Percentiles rank a stretch among this genome's conserved stretches.
phyloP scores from a whole-genome alignment of 2,888 invertebrate genomes.

The Halocaridina rubra region DNA sequence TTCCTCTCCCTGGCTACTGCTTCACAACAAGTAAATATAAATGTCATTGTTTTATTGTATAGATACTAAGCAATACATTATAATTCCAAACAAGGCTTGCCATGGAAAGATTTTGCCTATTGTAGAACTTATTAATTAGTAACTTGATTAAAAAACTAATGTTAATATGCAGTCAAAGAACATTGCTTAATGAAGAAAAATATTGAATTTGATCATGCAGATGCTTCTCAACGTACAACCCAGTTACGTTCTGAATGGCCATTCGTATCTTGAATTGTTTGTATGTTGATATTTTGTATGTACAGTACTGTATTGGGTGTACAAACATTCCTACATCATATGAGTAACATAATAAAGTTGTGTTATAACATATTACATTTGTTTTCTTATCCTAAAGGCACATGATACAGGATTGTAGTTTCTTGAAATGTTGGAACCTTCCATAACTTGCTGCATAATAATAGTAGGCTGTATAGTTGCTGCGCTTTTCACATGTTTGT shows the following conservation, averaged over 20 bases:
- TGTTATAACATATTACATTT: too few relatives aligned
- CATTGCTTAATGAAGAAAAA: too few relatives aligned
- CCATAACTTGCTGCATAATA: too few relatives aligned
- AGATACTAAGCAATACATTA: background rate
- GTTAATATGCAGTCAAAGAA: background rate
- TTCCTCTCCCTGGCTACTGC: constrained; percentile 46
- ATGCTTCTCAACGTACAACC: too few relatives aligned
- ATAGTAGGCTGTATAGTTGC: background rate
- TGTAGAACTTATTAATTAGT: background rate
- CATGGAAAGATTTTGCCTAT: background rate
- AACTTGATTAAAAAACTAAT: background rate
- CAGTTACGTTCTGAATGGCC: too few relatives aligned
- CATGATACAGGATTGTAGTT: background rate
- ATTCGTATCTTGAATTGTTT: too few relatives aligned
- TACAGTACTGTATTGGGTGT: background rate
- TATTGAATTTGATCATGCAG: too few relatives aligned
- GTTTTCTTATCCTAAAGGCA: background rate
- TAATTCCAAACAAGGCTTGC: background rate
- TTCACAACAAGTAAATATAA: constrained; percentile 15
- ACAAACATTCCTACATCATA: background rate
- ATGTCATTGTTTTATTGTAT: background rate
- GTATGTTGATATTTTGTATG: too few relatives aligned
- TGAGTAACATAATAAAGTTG: too few relatives aligned
- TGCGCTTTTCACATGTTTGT: background rate
- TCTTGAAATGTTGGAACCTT: too few relatives aligned